phyloP scores from a whole-genome alignment of 2,888 invertebrate genomes.

The Sympetrum striolatum region DNA sequence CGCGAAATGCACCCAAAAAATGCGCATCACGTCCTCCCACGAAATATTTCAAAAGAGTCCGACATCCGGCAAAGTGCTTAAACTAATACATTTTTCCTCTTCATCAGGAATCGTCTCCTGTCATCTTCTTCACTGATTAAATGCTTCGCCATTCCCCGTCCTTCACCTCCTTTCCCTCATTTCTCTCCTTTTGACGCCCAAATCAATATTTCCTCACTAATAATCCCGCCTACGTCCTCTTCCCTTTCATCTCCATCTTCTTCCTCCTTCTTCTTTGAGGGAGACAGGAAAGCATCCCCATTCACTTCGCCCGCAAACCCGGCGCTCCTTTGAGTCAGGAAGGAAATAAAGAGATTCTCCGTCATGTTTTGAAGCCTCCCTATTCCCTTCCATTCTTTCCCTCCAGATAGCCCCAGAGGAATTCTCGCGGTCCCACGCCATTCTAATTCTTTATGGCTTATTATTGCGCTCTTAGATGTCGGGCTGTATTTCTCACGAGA shows the following conservation, averaged over 20 bases:
- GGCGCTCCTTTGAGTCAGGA: background rate
- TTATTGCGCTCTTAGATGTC: too few species aligned
- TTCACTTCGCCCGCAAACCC: background rate
- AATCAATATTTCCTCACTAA: conserved; percentile 32
- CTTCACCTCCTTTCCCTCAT: background rate
- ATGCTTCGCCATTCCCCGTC: background rate
- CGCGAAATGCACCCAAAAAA: background rate
- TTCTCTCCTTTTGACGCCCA: background rate
- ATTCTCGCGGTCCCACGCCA: too few species aligned
- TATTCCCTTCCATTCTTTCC: background rate
- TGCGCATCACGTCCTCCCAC: too few species aligned
- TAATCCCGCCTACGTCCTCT: background rate
- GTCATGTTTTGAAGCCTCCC: background rate
- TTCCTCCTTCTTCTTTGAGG: background rate
- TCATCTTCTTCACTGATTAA: background rate
- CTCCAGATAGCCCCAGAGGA: too few species aligned
- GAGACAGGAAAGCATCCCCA: background rate
- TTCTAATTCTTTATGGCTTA: too few species aligned
- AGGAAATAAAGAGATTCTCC: background rate
- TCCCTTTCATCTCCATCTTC: background rate
- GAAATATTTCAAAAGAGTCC: too few species aligned
- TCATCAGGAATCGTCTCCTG: background rate
- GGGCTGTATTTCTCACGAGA: too few species aligned
- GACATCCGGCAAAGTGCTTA: too few species aligned
- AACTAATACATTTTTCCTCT: background rate